These are phyloP conservation scores for Clistopyga incitator DNA, from an alignment of 2,888 invertebrate species.

Conservation along the genomic window DNA sequence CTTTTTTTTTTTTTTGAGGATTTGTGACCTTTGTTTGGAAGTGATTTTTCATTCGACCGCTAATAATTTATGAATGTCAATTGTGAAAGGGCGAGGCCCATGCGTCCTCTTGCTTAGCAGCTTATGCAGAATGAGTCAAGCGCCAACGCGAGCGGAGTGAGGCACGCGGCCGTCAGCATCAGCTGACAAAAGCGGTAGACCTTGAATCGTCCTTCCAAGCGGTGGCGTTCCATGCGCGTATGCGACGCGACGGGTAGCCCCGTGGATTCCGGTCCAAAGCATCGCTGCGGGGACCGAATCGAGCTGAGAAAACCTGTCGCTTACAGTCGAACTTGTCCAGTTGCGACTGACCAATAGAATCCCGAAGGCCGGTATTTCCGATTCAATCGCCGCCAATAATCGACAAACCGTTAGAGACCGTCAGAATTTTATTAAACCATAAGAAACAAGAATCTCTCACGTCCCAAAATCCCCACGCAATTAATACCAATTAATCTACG, in stretches of 20 bases:
- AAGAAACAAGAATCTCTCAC: neutral
- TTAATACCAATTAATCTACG: neutral
- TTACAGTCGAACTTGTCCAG: conserved; percentile 31
- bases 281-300: conserved; percentile 25
- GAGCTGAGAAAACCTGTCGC: conserved; percentile 56
- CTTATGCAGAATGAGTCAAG: conserved; percentile 36
- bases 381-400: neutral
- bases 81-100: no score
- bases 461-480: neutral
- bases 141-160: conserved; percentile 1
- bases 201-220: conserved; percentile 70
- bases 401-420: neutral
- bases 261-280: conserved; percentile 56
- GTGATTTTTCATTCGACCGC: no score
- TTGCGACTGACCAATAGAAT: neutral
- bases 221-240: conserved; percentile 23
- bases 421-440: neutral
- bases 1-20: no score
- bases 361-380: neutral
- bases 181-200: conserved; percentile 72
- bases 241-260: conserved; percentile 12
- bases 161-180: conserved; percentile 56
- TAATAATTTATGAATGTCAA: no score
- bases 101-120: neutral
- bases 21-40: no score